These are phyloP conservation scores for Drosophila bunnanda DNA, from an alignment of 2,888 invertebrate genomes.

Conservation along the genomic window DNA sequence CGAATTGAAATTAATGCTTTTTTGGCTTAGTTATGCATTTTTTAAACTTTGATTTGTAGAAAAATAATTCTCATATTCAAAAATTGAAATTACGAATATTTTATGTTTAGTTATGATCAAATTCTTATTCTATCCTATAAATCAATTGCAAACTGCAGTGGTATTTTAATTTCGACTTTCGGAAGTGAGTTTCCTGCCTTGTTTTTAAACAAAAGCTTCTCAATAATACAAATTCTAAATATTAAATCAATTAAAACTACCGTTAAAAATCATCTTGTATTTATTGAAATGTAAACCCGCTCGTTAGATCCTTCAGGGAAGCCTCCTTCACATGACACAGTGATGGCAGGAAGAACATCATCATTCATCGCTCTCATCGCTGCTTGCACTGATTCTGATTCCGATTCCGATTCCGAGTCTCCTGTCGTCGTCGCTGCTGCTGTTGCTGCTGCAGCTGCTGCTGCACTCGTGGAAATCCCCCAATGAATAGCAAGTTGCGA, in stretches of 20 bases:
- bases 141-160: too few species aligned
- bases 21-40: too few species aligned
- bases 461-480: slow-evolving; percentile 42
- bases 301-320: not conserved
- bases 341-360: slow-evolving; percentile 7
- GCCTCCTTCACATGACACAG: not conserved
- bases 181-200: not conserved
- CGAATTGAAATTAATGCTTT: too few species aligned
- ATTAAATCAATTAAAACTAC: too few species aligned
- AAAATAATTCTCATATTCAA: too few species aligned
- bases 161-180: too few species aligned
- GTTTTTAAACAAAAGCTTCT: not conserved
- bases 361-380: slow-evolving; percentile 31
- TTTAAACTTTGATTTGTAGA: too few species aligned
- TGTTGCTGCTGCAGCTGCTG: slow-evolving; percentile 4
- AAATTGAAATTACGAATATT: too few species aligned
- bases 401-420: slow-evolving; percentile 9
- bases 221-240: too few species aligned
- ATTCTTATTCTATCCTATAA: too few species aligned
- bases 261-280: not conserved
- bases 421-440: slow-evolving; percentile 8
- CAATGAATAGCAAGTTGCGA: slow-evolving; percentile 44
- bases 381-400: slow-evolving; percentile 37
- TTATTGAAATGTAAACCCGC: not conserved
- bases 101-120: too few species aligned